Percentiles rank a stretch among this genome's conserved stretches.
These are phyloP conservation scores for Pachyramphus minor DNA, from an alignment of 2,113 vertebrate genomes.

Conservation along the genomic window DNA sequence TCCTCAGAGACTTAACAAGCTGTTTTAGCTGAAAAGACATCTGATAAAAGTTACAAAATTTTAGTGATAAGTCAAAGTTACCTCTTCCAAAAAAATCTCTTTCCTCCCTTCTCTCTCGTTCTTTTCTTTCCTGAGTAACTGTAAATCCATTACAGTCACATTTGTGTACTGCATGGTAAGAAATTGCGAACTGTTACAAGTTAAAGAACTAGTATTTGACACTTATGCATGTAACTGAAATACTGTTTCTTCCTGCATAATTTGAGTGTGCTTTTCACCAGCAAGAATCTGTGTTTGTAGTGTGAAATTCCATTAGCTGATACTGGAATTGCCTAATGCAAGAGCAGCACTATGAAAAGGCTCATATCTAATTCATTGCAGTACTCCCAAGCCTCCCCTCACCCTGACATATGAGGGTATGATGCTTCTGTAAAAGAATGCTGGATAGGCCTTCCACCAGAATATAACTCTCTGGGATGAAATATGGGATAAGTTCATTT, in stretches of 20 bases:
- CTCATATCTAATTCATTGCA: constrained; percentile 3
- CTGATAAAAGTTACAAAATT: constrained; percentile 52
- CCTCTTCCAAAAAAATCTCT: neutral
- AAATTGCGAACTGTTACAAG: neutral
- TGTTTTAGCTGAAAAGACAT: constrained; percentile 47
- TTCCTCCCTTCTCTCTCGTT: neutral
- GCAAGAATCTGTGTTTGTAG: constrained; percentile 32
- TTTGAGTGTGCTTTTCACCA: constrained; percentile 68
- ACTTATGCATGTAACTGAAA: constrained; percentile 3
- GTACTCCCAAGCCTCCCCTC: neutral
- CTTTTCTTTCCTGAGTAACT: constrained; percentile 28
- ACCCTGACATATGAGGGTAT: neutral
- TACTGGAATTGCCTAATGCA: neutral
- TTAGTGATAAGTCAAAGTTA: neutral
- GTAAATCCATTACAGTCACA: constrained; percentile 22
- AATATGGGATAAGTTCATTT: constrained; percentile 69
- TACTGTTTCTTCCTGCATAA: constrained; percentile 28
- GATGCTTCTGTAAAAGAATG: constrained; percentile 24
- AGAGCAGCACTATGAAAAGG: neutral
- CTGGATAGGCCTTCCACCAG: constrained; percentile 7
- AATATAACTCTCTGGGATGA: constrained; percentile 47
- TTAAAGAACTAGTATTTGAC: constrained; percentile 32
- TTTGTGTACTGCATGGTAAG: neutral
- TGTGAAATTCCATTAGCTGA: constrained; percentile 58
- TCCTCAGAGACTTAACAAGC: constrained; percentile 36